These are phyloP conservation scores for Cyprinus carpio DNA, from an alignment of 2,113 vertebrate genomes.

Conservation along the genomic window DNA sequence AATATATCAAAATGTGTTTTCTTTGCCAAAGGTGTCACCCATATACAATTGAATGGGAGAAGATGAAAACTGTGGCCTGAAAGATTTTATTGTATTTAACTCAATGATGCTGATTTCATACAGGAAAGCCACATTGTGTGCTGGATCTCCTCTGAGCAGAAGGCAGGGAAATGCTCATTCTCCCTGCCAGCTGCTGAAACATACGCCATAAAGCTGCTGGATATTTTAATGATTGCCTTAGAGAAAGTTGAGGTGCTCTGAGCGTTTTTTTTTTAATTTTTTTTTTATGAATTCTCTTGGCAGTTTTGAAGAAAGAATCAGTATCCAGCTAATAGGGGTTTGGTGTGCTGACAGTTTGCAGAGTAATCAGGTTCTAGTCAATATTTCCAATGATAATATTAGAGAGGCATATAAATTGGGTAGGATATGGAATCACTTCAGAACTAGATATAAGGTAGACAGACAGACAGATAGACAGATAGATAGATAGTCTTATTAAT, in stretches of 20 bases:
- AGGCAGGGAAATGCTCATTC: slow-evolving; percentile 13
- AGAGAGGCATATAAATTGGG: background rate
- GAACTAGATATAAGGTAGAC: background rate
- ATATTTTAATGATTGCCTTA: slow-evolving; percentile 25
- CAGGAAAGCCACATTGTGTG: slow-evolving; percentile 14
- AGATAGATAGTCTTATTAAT: background rate
- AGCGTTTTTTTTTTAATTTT: background rate
- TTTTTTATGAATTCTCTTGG: slow-evolving; percentile 15
- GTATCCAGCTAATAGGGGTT: slow-evolving; percentile 28
- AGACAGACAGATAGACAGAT: background rate
- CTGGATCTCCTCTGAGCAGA: slow-evolving; percentile 32
- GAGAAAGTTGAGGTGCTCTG: slow-evolving; percentile 30
- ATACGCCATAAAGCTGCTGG: slow-evolving; percentile 27
- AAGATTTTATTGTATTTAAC: slow-evolving; percentile 12
- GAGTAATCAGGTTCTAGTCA: slow-evolving; percentile 12
- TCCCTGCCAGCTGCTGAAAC: slow-evolving; percentile 21
- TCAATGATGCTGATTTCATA: slow-evolving; percentile 21
- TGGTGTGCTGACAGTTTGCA: slow-evolving; percentile 29
- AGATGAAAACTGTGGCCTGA: background rate
- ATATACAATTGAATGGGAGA: background rate
- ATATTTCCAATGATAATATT: background rate
- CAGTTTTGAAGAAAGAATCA: slow-evolving; percentile 28
- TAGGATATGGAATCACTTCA: background rate
- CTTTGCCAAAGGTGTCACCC: background rate
- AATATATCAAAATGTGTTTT: background rate